Conservation (phyloP, 2,113 vertebrate genomes). For the Ptilonorhynchus violaceus region DNA sequence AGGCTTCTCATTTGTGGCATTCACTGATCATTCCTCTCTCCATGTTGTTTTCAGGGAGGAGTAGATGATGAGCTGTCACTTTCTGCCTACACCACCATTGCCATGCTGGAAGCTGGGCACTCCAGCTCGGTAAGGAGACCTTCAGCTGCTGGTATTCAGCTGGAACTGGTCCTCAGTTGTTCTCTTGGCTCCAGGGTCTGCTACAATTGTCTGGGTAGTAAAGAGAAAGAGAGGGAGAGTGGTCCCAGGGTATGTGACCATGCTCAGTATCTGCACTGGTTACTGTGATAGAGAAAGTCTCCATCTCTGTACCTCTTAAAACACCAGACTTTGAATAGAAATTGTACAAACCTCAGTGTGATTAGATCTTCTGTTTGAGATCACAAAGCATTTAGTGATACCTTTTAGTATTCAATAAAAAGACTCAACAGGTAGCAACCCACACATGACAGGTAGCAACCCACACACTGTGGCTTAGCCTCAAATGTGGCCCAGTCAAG, state of each 20-base stretch:
- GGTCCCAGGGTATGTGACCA: background rate
- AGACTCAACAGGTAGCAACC: background rate
- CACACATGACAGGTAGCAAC: background rate
- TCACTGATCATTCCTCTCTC: background rate
- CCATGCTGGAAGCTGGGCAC: constrained; percentile 59
- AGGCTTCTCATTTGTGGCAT: background rate
- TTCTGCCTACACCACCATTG: constrained; percentile 53
- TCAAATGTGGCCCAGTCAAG: background rate
- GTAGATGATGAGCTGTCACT: constrained; percentile 18
- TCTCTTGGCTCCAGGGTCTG: background rate
- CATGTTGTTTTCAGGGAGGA: constrained; percentile 38
- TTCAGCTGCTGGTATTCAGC: background rate
- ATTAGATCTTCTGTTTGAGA: background rate
- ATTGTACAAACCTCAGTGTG: background rate
- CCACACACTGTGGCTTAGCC: background rate
- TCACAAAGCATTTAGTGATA: background rate
- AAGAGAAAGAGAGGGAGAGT: background rate
- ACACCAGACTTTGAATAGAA: background rate
- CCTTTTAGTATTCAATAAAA: background rate
- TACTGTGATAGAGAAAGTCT: background rate
- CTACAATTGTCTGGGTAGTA: background rate
- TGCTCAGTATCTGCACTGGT: background rate
- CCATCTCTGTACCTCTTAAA: background rate
- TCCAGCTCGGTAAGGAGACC: constrained; percentile 2
- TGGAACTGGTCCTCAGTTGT: background rate